phyloP scores from a whole-genome alignment of 2,888 invertebrate species.

The Conomelus anceps region DNA sequence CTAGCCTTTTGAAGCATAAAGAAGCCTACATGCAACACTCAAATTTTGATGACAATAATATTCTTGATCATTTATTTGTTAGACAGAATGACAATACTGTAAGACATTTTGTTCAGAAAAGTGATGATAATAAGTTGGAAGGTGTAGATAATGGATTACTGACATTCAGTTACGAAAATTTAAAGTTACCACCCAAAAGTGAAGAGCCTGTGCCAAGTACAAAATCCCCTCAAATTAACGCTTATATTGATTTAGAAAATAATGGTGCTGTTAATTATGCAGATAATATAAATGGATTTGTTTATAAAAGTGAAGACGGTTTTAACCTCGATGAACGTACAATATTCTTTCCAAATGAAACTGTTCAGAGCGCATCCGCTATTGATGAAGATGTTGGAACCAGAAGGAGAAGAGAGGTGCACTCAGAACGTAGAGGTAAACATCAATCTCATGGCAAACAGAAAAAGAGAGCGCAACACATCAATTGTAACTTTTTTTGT shows the following conservation, averaged over 20 bases:
- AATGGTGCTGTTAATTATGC: neutral
- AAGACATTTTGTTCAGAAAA: neutral
- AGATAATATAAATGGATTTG: neutral
- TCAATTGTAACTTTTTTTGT: slow-evolving; percentile 13
- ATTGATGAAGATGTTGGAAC: neutral
- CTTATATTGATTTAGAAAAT: neutral
- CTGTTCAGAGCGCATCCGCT: neutral
- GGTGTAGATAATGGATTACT: neutral
- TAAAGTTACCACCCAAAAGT: neutral
- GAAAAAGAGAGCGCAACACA: slow-evolving; percentile 3
- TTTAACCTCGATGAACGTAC: neutral
- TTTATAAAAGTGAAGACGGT: neutral
- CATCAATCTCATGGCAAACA: slow-evolving; percentile 5
- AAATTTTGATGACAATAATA: neutral
- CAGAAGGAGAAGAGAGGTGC: neutral
- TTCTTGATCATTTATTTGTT: neutral
- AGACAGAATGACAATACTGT: neutral
- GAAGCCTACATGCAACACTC: no score
- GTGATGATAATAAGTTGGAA: neutral
- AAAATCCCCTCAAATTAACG: neutral
- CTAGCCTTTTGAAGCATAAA: neutral
- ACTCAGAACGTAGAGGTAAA: neutral
- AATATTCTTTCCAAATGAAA: neutral
- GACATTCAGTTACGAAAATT: neutral
- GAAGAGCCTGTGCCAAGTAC: neutral